These are phyloP conservation scores for Lycocerus yunnanus DNA, from an alignment of 2,888 invertebrate genomes.

Conservation along the genomic window DNA sequence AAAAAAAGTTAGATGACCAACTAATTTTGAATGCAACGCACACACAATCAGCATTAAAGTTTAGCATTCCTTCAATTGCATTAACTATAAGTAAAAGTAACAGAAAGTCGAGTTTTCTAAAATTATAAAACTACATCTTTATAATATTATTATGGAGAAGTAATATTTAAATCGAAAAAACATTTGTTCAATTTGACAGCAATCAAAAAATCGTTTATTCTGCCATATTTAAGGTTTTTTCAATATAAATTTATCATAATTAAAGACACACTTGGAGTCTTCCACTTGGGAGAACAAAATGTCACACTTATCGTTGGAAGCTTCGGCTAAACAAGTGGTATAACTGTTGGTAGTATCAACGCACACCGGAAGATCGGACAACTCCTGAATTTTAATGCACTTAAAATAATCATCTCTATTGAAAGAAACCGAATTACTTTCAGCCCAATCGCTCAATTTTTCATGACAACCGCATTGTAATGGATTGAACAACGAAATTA, in stretches of 20 bases:
- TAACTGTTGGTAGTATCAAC: not conserved
- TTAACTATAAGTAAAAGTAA: not conserved
- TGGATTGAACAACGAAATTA: conserved; percentile 14
- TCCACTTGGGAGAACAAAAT: not conserved
- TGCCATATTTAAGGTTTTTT: not conserved
- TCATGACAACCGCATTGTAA: conserved; percentile 7
- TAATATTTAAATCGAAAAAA: not conserved
- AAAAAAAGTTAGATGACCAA: not conserved
- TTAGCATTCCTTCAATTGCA: not conserved
- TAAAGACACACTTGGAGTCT: not conserved
- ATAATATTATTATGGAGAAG: no score
- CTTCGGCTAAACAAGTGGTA: not conserved
- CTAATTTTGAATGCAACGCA: not conserved
- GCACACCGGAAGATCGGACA: not conserved
- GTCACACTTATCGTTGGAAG: not conserved
- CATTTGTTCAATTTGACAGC: not conserved
- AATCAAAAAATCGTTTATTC: not conserved
- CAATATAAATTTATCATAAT: not conserved
- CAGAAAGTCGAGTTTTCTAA: not conserved
- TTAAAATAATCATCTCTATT: not conserved
- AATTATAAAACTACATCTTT: no score
- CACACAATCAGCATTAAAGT: no score
- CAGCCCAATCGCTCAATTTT: conserved; percentile 8
- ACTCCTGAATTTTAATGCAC: not conserved
- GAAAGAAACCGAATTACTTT: not conserved